Percentiles rank a stretch among this genome's conserved stretches.
phyloP scores from a whole-genome alignment of 1,140 invertebrate species.

The Cotesia chilonis region DNA sequence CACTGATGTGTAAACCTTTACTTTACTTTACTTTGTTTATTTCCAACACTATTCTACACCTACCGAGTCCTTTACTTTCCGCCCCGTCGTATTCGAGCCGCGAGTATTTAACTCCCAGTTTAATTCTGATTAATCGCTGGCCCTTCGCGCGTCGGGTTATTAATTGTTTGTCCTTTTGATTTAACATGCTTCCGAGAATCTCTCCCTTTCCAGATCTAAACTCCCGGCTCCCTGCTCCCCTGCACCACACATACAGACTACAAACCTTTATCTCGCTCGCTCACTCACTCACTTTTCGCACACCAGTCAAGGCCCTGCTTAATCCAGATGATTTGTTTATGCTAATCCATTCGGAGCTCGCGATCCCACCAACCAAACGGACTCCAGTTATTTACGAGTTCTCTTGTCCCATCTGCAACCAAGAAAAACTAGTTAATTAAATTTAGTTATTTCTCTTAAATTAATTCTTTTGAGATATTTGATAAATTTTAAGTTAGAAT shows the following conservation, averaged over 20 bases:
- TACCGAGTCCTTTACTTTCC: slow-evolving; percentile 30
- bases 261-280: background rate
- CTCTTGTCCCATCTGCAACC: background rate
- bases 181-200: slow-evolving; percentile 49
- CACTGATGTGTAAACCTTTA: slow-evolving; percentile 63
- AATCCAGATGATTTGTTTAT: slow-evolving; percentile 65
- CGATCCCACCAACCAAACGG: slow-evolving; percentile 36
- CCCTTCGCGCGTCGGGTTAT: slow-evolving; percentile 49
- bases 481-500: too few species aligned
- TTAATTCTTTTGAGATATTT: background rate
- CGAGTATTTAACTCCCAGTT: slow-evolving; percentile 57
- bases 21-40: slow-evolving; percentile 52
- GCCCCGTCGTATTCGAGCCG: slow-evolving; percentile 5
- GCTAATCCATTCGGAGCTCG: slow-evolving; percentile 53
- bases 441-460: slow-evolving; percentile 37
- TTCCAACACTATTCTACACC: slow-evolving; percentile 28
- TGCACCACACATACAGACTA: too few species aligned
- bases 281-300: slow-evolving; percentile 28
- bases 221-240: background rate
- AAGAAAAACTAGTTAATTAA: background rate
- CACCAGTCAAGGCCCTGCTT: slow-evolving; percentile 41
- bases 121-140: slow-evolving; percentile 60
- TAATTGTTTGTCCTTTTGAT: slow-evolving; percentile 66
- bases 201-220: slow-evolving; percentile 8
- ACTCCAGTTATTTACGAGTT: slow-evolving; percentile 13